phyloP scores from a whole-genome alignment of 1,140 invertebrate species.

The Zophobas morio region DNA sequence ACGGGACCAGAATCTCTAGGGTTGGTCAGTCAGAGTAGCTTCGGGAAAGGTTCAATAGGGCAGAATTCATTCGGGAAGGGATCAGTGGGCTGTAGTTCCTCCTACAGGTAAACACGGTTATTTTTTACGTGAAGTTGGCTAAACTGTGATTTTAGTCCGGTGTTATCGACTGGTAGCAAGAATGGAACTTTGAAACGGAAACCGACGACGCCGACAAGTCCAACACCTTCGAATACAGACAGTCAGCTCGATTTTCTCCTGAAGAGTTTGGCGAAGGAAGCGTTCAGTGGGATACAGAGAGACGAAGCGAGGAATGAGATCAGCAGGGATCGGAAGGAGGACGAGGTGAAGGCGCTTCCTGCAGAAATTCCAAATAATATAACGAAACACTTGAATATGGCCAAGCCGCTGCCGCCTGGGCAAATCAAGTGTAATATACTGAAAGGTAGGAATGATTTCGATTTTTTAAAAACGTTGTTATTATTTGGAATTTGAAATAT shows the following conservation, averaged over 20 bases:
- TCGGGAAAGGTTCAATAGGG: constrained; percentile 49
- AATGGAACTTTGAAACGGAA: constrained; percentile 60
- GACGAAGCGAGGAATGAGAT: constrained; percentile 63
- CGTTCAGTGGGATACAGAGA: constrained; percentile 62
- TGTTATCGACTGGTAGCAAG: constrained; percentile 58
- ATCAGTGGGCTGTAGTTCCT: constrained; percentile 59
- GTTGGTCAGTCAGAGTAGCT: constrained; percentile 56
- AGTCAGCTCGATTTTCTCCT: constrained; percentile 76
- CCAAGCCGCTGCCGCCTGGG: constrained; percentile 84
- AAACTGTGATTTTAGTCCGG: constrained; percentile 53
- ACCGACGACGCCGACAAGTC: constrained; percentile 58
- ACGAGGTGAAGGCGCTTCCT: constrained; percentile 71
- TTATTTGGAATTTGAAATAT: too few species aligned
- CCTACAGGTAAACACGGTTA: constrained; percentile 57
- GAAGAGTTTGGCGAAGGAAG: constrained; percentile 75
- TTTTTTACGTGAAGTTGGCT: too few species aligned
- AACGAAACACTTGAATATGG: constrained; percentile 72
- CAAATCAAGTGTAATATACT: constrained; percentile 96
- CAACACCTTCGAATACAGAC: constrained; percentile 66
- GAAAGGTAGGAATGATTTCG: constrained; percentile 77
- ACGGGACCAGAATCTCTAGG: constrained; percentile 58
- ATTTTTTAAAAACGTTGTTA: not conserved
- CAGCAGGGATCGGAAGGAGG: constrained; percentile 69
- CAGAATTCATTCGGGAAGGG: constrained; percentile 49
- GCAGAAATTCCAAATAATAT: constrained; percentile 79